phyloP scores from a whole-genome alignment of 2,797 vertebrate genomes.

The Anguilla pacifica region DNA sequence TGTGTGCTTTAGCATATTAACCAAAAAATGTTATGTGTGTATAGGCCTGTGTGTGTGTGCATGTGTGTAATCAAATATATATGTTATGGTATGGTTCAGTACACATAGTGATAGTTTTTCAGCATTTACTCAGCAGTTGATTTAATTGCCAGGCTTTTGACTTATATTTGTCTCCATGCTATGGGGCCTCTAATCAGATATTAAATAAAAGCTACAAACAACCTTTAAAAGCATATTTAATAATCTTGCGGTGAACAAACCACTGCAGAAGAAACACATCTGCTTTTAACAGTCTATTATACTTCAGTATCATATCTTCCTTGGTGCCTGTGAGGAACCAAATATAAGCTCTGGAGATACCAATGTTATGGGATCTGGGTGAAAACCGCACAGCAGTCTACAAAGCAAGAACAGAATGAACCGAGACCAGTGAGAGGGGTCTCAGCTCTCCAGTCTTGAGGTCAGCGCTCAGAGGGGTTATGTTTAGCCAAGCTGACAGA shows the following conservation, averaged over 20 bases:
- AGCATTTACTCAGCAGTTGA: background rate
- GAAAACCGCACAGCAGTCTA: background rate
- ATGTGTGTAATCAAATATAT: background rate
- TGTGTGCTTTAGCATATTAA: background rate
- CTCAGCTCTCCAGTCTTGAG: background rate
- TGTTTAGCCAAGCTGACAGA: conserved; percentile 64
- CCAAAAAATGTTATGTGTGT: background rate
- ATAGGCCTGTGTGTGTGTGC: background rate
- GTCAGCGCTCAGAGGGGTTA: conserved; percentile 13
- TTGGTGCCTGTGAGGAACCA: background rate
- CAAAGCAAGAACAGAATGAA: background rate
- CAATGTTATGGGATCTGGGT: background rate
- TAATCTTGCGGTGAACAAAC: background rate
- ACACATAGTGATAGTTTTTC: background rate
- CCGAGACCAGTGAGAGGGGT: background rate
- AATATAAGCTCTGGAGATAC: background rate
- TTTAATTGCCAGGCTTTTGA: background rate
- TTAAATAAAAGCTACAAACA: background rate
- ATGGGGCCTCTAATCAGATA: background rate
- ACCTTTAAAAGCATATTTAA: background rate
- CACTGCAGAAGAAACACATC: background rate
- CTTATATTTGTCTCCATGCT: background rate
- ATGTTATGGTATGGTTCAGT: background rate
- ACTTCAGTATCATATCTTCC: background rate
- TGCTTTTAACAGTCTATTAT: background rate